These are phyloP conservation scores for Sylvia atricapilla DNA, from an alignment of 2,113 vertebrate genomes.

Conservation along the genomic window DNA sequence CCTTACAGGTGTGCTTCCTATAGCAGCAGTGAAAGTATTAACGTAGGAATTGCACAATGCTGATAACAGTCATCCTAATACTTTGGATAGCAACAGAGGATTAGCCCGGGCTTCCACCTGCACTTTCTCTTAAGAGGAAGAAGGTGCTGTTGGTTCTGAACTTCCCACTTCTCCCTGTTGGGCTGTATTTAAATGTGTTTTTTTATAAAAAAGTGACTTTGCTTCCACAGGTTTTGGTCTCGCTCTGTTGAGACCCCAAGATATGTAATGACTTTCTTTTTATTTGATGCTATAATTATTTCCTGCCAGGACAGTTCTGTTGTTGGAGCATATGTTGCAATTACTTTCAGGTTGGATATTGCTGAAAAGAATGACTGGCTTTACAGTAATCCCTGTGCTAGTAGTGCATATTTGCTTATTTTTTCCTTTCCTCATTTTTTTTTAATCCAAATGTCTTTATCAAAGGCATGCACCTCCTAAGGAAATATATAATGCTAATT, in stretches of 20 bases:
- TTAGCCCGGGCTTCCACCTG: not conserved
- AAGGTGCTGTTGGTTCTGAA: not conserved
- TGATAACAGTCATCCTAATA: not conserved
- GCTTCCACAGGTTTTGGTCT: not conserved
- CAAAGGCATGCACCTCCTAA: not conserved
- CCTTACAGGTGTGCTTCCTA: fast-evolving
- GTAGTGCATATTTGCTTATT: not conserved
- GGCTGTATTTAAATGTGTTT: not conserved
- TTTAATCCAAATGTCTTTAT: not conserved
- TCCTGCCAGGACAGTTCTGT: not conserved
- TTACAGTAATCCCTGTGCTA: not conserved
- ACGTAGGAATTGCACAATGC: not conserved
- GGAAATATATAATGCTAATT: not conserved
- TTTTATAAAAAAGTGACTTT: not conserved
- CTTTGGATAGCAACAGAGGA: not conserved
- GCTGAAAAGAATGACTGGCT: not conserved
- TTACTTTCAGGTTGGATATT: not conserved
- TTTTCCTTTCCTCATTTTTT: not conserved
- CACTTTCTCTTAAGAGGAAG: not conserved
- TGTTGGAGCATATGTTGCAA: not conserved
- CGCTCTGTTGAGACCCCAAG: fast-evolving
- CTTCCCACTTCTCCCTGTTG: not conserved
- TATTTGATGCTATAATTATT: not conserved
- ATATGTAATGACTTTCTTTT: not conserved
- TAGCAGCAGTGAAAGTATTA: not conserved